Conservation (phyloP, 2,888 invertebrate genomes). For the Ptilodon capucinus region DNA sequence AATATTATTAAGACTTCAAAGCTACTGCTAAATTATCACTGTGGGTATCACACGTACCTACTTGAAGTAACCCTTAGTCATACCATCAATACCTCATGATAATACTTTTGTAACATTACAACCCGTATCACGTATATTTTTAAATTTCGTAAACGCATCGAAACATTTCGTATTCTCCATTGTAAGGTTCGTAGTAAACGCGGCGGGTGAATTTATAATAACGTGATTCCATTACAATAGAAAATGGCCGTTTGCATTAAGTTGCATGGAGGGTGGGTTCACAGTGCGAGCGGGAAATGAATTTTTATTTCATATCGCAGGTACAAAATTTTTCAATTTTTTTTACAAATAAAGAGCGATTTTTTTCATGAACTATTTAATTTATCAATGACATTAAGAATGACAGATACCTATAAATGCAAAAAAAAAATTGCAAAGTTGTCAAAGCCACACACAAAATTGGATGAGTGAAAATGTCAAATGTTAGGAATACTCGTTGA, state of each 20-base stretch:
- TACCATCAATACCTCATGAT: neutral
- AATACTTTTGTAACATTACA: slow-evolving; percentile 23
- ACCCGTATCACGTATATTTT: slow-evolving; percentile 40
- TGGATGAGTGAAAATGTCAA: no score
- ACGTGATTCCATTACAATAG: slow-evolving; percentile 38
- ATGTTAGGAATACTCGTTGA: no score
- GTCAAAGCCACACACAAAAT: no score
- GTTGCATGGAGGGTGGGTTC: slow-evolving; percentile 12
- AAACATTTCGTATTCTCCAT: slow-evolving; percentile 43
- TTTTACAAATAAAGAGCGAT: no score
- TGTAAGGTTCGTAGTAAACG: slow-evolving; percentile 48
- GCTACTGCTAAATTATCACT: neutral
- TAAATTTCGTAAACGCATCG: slow-evolving; percentile 38
- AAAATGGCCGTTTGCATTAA: slow-evolving; percentile 37
- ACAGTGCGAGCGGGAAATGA: slow-evolving; percentile 10
- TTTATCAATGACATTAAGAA: no score
- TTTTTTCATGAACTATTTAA: no score
- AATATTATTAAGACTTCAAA: neutral
- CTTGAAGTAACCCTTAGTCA: neutral
- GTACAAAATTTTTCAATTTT: no score
- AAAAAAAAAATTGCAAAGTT: no score
- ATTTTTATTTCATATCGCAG: neutral
- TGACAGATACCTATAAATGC: no score
- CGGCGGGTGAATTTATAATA: slow-evolving; percentile 42
- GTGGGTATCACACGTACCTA: neutral